Evolutionary conservation across 2,888 invertebrate species (phyloP), one percentile per base, ranked within the genome.

Genomic region (Falcaria lacertinaria): DNA sequence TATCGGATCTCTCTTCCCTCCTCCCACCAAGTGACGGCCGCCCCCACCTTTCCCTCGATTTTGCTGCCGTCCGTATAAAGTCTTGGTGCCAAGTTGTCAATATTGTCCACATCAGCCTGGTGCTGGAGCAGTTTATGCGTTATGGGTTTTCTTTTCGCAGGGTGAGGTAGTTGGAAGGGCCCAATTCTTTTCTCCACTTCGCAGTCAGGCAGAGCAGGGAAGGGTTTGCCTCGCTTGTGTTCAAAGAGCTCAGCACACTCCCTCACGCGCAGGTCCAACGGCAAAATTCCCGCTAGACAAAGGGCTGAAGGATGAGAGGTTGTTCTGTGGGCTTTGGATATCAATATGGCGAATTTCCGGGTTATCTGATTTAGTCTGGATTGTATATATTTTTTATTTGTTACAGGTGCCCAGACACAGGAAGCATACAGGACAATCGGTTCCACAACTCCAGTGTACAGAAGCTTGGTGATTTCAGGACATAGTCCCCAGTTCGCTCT

Each of bases 51-150:
- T 1, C 44, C 47, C 2, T 47, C 47, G 1, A 48, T 42, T 33
- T 57, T 54, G 13, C 54, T 52, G 6, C 52, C 52, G 19, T 57
- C 54, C 0, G 51, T 54, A 17, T 43, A 57, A 3, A 53, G 36
- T 6, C 40, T 33, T 13, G 33, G 15, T 15, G 32, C 36, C 14
- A 40, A 19, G 11, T 28, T n/a, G 15, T 41, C 17, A 6, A 15
- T 34, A 8, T 40, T 13, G 7, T 45, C 41, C 1, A 50, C 19
- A 4, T 35, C 33, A 4, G 16, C 32, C 4, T 32, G 41, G 5
- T 36, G 2, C 11, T 14, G 33, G 8, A 8, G 4, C 25, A 28
- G 8, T 19, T n/a, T n/a, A n/a, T n/a, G n/a, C n/a, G 19, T 19
- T 19, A 5, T 19, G 35, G 6, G 15, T 11, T 3, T 17, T 17